These are phyloP conservation scores for Leptopilina syphax DNA, from an alignment of 2,888 invertebrate species.

Conservation along the genomic window DNA sequence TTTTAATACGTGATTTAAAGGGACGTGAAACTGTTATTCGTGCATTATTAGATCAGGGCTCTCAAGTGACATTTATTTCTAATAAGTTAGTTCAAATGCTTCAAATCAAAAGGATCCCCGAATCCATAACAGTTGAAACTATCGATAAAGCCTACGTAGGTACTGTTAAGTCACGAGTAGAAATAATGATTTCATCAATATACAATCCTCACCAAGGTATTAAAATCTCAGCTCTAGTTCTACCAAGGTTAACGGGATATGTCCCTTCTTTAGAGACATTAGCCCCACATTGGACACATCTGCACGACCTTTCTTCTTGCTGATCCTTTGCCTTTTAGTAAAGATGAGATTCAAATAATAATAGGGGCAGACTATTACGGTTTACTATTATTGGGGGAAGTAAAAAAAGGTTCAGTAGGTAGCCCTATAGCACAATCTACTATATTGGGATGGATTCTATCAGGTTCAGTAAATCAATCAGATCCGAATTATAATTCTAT, in stretches of 20 bases:
- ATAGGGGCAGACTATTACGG: neutral
- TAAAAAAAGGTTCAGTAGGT: neutral
- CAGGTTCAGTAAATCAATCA: neutral
- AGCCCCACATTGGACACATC: too few species aligned
- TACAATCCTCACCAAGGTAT: too few species aligned
- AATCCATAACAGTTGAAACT: too few species aligned
- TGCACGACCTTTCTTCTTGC: too few species aligned
- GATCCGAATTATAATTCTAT: neutral
- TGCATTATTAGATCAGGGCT: neutral
- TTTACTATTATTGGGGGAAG: neutral
- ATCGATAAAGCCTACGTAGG: neutral
- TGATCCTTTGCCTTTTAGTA: too few species aligned
- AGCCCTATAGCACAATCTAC: neutral
- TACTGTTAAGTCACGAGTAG: neutral
- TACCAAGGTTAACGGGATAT: too few species aligned
- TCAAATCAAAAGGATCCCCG: neutral
- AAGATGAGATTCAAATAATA: neutral
- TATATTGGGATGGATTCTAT: neutral
- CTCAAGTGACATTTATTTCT: neutral
- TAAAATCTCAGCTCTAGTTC: too few species aligned
- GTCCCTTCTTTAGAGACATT: too few species aligned
- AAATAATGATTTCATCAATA: neutral
- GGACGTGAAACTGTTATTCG: too few species aligned
- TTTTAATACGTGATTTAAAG: too few species aligned
- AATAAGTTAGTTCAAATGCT: neutral